Percentiles rank a stretch among this genome's conserved stretches.
Evolutionary conservation across 2,113 vertebrate genomes (phyloP).

Genomic region (Podarcis cretensis): DNA sequence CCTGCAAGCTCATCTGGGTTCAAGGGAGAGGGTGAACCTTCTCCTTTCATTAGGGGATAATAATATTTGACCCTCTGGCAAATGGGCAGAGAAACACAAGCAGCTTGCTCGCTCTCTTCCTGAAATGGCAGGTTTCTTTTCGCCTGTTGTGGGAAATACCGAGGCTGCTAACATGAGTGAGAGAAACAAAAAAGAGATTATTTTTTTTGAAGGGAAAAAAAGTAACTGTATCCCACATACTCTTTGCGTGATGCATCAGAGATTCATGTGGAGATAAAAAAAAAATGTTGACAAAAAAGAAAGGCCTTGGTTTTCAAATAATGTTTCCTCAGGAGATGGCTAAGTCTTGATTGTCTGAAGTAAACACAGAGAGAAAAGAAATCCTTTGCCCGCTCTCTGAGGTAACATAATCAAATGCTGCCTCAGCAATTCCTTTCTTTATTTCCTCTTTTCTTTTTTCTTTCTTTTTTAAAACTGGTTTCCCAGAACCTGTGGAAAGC

Average conservation of each 20-base stretch:
- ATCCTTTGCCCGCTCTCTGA: slow-evolving; percentile 43
- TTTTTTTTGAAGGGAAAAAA: background rate
- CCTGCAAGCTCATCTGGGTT: background rate
- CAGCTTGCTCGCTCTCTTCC: background rate
- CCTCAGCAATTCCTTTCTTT: slow-evolving; percentile 48
- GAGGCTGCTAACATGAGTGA: background rate
- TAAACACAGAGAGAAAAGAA: slow-evolving; percentile 55
- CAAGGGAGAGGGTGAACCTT: slow-evolving; percentile 62
- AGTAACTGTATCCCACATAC: slow-evolving; percentile 55
- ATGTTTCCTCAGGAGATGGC: slow-evolving; percentile 58
- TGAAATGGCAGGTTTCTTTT: slow-evolving; percentile 48
- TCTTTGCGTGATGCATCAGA: slow-evolving; percentile 59
- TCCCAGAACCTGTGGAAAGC: background rate
- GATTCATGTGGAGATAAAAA: slow-evolving; percentile 61
- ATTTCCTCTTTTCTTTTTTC: no score
- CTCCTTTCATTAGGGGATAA: slow-evolving; percentile 13
- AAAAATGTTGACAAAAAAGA: background rate
- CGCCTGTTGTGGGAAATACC: slow-evolving; percentile 59
- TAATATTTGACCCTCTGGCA: slow-evolving; percentile 52
- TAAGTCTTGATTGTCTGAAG: slow-evolving; percentile 61
- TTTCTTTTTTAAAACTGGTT: slow-evolving; percentile 24
- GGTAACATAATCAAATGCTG: slow-evolving; percentile 45
- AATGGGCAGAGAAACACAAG: slow-evolving; percentile 36
- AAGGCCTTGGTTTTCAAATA: slow-evolving; percentile 44
- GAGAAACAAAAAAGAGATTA: background rate